phyloP scores from a whole-genome alignment of 2,113 vertebrate genomes.

The Tragelaphus buxtoni region DNA sequence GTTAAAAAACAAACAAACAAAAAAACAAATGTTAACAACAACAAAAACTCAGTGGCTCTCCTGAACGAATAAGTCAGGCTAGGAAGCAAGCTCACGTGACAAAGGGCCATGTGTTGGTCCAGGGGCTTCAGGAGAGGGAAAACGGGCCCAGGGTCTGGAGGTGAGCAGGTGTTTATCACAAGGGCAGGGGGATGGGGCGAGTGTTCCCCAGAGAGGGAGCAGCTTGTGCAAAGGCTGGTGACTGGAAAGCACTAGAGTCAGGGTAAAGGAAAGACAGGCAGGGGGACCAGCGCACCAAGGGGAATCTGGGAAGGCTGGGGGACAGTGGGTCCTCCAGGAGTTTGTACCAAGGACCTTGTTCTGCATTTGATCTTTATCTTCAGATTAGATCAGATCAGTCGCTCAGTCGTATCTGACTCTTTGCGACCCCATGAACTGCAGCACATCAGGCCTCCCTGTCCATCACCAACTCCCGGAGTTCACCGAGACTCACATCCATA shows the following conservation, averaged over 20 bases:
- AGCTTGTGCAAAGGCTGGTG: neutral
- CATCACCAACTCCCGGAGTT: too few species aligned
- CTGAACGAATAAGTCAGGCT: neutral
- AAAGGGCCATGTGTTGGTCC: neutral
- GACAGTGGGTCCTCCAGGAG: neutral
- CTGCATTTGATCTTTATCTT: neutral
- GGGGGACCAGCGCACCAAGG: neutral
- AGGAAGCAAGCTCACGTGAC: neutral
- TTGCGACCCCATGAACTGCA: too few species aligned
- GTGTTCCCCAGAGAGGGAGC: neutral
- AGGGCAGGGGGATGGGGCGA: rapidly evolving
- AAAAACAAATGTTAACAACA: neutral
- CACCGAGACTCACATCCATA: too few species aligned
- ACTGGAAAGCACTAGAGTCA: neutral
- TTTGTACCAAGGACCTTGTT: neutral
- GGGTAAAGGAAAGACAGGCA: neutral
- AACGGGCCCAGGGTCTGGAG: neutral
- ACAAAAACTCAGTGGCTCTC: neutral
- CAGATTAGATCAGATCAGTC: too few species aligned
- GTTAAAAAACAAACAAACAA: neutral
- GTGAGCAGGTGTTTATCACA: neutral
- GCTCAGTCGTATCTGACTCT: too few species aligned
- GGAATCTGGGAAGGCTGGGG: neutral
- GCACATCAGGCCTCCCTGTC: too few species aligned
- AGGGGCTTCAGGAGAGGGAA: neutral